A percentile compares a stretch with the other conserved stretches of the same genome.
Conservation (phyloP, 2,888 invertebrate species). For the Latheticus oryzae region DNA sequence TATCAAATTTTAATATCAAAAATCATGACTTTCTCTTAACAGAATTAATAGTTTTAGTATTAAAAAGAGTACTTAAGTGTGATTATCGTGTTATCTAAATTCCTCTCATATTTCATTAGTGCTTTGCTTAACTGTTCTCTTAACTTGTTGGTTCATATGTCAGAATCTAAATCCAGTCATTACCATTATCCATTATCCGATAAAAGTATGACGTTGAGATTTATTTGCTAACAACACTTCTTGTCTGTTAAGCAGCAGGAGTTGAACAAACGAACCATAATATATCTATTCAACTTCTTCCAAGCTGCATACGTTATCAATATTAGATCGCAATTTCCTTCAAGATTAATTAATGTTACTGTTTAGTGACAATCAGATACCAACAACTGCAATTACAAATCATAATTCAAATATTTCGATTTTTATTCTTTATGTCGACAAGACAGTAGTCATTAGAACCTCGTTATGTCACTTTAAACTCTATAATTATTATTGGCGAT, state of each 20-base stretch:
- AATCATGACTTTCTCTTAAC: no score
- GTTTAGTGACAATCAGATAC: constrained; percentile 17
- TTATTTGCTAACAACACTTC: constrained; percentile 28
- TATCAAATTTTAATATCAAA: no score
- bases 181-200: no score
- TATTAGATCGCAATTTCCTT: constrained; percentile 32
- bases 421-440: constrained; percentile 21
- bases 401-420: constrained; percentile 23
- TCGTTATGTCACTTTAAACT: constrained; percentile 11
- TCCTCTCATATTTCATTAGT: no score
- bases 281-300: constrained; percentile 20
- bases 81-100: no score
- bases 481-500: constrained; percentile 18
- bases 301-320: constrained; percentile 26
- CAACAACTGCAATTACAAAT: constrained; percentile 16
- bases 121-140: no score
- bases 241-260: constrained; percentile 28
- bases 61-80: no score
- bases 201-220: constrained; percentile 27
- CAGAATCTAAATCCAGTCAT: no score
- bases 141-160: no score
- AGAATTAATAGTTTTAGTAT: no score
- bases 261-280: constrained; percentile 26
- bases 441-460: constrained; percentile 18
- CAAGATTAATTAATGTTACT: constrained; percentile 30